Evolutionary conservation across 2,797 vertebrate species (phyloP).

Genomic region (Pantherophis alleghaniensis): DNA sequence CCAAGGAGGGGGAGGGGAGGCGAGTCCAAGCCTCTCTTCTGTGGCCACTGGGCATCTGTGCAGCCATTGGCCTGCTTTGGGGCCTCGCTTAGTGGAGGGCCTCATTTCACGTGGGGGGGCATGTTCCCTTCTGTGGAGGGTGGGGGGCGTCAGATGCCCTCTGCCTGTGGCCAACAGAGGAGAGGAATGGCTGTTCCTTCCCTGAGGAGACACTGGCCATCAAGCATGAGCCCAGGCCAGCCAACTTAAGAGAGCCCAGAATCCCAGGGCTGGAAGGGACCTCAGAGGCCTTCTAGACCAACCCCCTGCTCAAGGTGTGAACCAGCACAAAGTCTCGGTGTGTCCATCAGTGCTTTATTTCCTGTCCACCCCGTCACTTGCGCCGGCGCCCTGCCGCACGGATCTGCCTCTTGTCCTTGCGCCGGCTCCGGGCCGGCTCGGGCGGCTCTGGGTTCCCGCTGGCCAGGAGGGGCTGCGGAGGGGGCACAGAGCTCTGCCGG

Average conservation of each 20-base stretch:
- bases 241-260: not conserved
- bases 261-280: not conserved
- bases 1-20: not conserved
- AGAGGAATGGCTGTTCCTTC: not conserved
- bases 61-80: not conserved
- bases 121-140: not conserved
- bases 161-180: not conserved
- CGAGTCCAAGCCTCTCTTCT: not conserved
- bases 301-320: not conserved
- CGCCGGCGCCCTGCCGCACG: conserved; percentile 42
- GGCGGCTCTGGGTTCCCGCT: not conserved
- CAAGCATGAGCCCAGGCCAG: not conserved
- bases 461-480: conserved; percentile 21
- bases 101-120: not conserved
- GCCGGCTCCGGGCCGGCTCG: conserved; percentile 32
- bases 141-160: not conserved
- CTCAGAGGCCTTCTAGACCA: not conserved
- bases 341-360: not conserved
- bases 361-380: conserved; percentile 30
- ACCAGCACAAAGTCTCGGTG: not conserved
- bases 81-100: not conserved
- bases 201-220: not conserved
- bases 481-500: not conserved
- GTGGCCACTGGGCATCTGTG: not conserved
- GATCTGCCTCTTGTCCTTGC: conserved; percentile 52